Base-by-base conservation (phyloP, 2,113 vertebrate genomes). In the Muscicapa adusta region DNA sequence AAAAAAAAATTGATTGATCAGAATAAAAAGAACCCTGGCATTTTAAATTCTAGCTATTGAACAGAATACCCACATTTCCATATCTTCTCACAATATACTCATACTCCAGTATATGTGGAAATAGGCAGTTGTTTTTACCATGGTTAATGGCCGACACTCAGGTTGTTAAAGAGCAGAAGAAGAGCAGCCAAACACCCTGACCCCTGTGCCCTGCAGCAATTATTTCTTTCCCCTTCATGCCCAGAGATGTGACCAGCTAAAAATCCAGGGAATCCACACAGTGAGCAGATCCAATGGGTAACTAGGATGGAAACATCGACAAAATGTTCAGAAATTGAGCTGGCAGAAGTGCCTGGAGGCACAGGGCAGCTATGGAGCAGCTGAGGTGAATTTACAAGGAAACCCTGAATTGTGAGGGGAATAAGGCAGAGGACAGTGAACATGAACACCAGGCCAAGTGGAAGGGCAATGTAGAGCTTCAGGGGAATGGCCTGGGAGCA, bases 321-420 rank as follows among this genome's bases (percentile, higher is more conserved):
- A 62, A 36, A 29, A 36, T 19, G 26, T 33, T 91, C 85, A 53
- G 53, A 89, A 92, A 56, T 10, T 34, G n/a, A 54, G 36, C 68
- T 90, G 93, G 72, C 92, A 96, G 96, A 85, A 89, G 40, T 42
- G 73, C 71, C 88, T 89, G 77, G 42, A 95, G 88, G 45, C 58
- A 42, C 13, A 42, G 56, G 61, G 50, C 86, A 86, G 78, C 43
- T 75, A 76, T 4, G 9, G 89, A 86, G 26, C 56, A 63, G 74
- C 45, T 31, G 38, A 86, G 18, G 42, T 2, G 5, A 57, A 78
- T 72, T 89, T 42, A 81, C 38, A 89, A 28, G 60, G 79, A 63
- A 86, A 63, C 43, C 24, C 2, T 56, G 88, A 85, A 38, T n/a
- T 38, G 42, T 42, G 54, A 76, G 45, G 24, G 51, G 42, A 81